A percentile compares a stretch with the other conserved stretches of the same genome.
These are phyloP conservation scores for Ptychadena robeensis DNA, from an alignment of 2,797 vertebrate genomes.

Conservation along the genomic window DNA sequence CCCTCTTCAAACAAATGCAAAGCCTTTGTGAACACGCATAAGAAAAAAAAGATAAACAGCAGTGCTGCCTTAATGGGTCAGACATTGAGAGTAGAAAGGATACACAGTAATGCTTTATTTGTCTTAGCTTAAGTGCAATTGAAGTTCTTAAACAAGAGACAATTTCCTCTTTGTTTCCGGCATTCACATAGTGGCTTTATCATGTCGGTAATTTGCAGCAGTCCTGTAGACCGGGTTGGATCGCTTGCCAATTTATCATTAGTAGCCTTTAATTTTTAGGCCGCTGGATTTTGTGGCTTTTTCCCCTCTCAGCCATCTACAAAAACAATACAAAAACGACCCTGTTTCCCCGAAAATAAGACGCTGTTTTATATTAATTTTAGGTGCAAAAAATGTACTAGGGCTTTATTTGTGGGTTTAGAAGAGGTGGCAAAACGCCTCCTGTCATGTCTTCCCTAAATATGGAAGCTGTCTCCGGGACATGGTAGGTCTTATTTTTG, in stretches of 20 bases:
- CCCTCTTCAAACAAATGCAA: slow-evolving; percentile 65
- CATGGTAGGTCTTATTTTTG: no score
- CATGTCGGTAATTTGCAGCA: slow-evolving; percentile 57
- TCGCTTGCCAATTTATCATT: slow-evolving; percentile 16
- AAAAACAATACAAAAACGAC: no score
- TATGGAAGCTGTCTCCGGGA: no score
- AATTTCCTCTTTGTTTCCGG: slow-evolving; percentile 69
- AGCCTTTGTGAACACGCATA: slow-evolving; percentile 56
- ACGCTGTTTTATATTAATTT: no score
- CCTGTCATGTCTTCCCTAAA: no score
- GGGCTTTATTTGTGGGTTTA: no score
- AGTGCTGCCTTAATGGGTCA: slow-evolving; percentile 65
- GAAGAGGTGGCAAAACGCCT: no score
- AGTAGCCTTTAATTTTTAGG: background rate
- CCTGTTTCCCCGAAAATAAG: no score
- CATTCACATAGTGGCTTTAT: slow-evolving; percentile 63
- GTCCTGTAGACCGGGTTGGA: background rate
- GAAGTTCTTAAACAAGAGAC: slow-evolving; percentile 71
- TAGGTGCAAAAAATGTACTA: no score
- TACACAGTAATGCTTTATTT: slow-evolving; percentile 66
- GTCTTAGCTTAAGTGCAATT: slow-evolving; percentile 71
- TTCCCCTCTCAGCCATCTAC: no score
- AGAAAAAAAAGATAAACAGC: slow-evolving; percentile 51
- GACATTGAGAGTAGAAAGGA: slow-evolving; percentile 69
- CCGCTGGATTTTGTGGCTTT: background rate